A percentile compares a stretch with the other conserved stretches of the same genome.
Conservation (phyloP, 2,888 invertebrate genomes). For the Craniophora ligustri region DNA sequence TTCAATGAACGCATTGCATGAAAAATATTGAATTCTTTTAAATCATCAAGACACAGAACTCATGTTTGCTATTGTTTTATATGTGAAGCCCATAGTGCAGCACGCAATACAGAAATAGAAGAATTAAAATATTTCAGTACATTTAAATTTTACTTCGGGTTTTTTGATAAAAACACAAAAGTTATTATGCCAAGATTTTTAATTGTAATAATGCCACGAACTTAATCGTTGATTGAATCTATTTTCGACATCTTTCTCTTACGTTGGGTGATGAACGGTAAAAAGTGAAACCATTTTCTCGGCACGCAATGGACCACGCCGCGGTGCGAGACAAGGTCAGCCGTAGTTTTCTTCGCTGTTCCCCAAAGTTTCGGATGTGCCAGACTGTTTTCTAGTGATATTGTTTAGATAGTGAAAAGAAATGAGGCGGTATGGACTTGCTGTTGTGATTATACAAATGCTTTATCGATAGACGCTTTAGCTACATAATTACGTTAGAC, state of each 20-base stretch:
- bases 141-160: no score
- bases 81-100: conserved; percentile 14
- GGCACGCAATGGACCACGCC: conserved; percentile 71
- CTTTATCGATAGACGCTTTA: conserved; percentile 87
- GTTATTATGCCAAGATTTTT: conserved; percentile 35
- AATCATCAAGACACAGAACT: conserved; percentile 13
- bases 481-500: conserved; percentile 80
- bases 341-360: conserved; percentile 87
- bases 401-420: conserved; percentile 83
- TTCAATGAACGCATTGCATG: conserved; percentile 54
- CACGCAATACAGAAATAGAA: conserved; percentile 20
- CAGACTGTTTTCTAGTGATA: conserved; percentile 86
- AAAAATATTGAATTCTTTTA: conserved; percentile 45
- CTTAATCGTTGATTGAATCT: conserved; percentile 40
- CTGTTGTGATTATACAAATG: conserved; percentile 87
- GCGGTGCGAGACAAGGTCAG: conserved; percentile 82
- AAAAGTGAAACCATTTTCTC: conserved; percentile 77
- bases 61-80: conserved; percentile 21
- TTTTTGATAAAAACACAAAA: conserved; percentile 31
- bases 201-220: conserved; percentile 30
- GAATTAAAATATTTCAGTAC: conserved; percentile 3
- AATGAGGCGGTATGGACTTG: conserved; percentile 79
- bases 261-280: conserved; percentile 47
- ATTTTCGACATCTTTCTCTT: conserved; percentile 50
- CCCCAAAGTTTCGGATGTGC: conserved; percentile 86